Conservation (phyloP, 2,888 invertebrate genomes). For the Thecophora atra region DNA sequence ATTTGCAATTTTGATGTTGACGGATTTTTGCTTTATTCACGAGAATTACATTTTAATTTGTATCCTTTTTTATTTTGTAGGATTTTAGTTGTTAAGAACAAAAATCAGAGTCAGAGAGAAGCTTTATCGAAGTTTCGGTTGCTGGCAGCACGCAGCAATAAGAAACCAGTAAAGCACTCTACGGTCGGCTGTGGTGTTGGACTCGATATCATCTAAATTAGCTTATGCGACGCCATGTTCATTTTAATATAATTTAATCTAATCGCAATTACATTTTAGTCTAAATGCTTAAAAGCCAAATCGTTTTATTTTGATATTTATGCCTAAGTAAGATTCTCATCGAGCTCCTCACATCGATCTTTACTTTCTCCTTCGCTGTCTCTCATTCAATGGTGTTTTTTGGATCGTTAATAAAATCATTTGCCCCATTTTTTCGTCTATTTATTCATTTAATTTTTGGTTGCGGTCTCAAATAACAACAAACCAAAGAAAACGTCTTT, state of each 20-base stretch:
- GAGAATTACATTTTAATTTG: slow-evolving; percentile 28
- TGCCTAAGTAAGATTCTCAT: not conserved
- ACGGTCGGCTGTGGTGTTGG: slow-evolving; percentile 4
- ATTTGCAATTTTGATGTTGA: not conserved
- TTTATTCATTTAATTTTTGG: slow-evolving; percentile 33
- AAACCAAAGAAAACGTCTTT: not conserved
- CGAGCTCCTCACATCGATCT: too few species aligned
- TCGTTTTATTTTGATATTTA: not conserved
- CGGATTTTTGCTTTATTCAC: not conserved
- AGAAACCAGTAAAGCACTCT: slow-evolving; percentile 7
- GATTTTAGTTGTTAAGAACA: slow-evolving; percentile 64
- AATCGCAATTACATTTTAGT: not conserved
- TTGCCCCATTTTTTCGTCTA: not conserved
- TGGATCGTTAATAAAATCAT: not conserved
- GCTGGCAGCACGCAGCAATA: slow-evolving; percentile 52
- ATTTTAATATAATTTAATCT: not conserved
- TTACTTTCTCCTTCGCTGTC: too few species aligned
- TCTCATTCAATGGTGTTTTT: not conserved
- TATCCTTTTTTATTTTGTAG: slow-evolving; percentile 61
- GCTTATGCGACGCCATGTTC: slow-evolving; percentile 11
- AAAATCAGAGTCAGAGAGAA: slow-evolving; percentile 44
- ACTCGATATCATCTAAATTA: slow-evolving; percentile 14
- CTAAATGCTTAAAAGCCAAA: slow-evolving; percentile 24
- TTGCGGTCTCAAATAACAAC: slow-evolving; percentile 44
- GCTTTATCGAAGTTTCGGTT: slow-evolving; percentile 46